Base-by-base conservation (phyloP, 2,888 invertebrate genomes). In the Malthinus seriepunctatus region DNA sequence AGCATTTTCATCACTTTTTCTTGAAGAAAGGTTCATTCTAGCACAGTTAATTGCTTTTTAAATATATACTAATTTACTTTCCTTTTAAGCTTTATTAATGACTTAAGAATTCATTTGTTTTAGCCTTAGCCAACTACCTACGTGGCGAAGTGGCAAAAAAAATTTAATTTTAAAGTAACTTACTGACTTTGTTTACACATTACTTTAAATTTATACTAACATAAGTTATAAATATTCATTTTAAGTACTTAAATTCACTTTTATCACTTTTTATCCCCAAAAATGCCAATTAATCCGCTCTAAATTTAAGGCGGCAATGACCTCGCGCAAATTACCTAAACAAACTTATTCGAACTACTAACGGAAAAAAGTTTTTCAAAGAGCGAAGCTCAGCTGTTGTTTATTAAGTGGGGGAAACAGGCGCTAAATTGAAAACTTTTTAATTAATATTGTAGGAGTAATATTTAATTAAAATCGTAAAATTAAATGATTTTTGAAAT, bases 351-450 rank as follows among this genome's bases (percentile, higher is more conserved):
- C 14, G 39, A 42, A 42, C 39, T 42, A 42, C 39, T 42, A 42
- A 42, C 39, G 39, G 39, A 42, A 42, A 42, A 39, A 38, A 42
- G 23, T 15, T 42, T 38, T 14, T 42, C 39, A 42, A 23, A 14
- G 14, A 23, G 39, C 10, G 15, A 23, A 14, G 39, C 10, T 15
- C 39, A n/a, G 9, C 15, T 42, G 23, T 42, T 42, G 39, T 42
- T 15, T 15, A 42, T 8, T 12, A 9, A 42, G 2, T 5, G 39
- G 15, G n/a, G 39, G 39, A 14, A 23, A 23, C n/a, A 42, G n/a
- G 14, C 15, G 8, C 2, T 39, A 39, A 6, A n/a, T 4, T 39
- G 10, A 15, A 15, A 35, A 4, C 9, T 5, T 4, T 4, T 10
- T 35, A 35, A 2, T 4, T 35, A 1, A 9, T 6, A 35, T n/a